Evolutionary conservation across 2,888 invertebrate species (phyloP).

Genomic region (Caenorhabditis auriculariae): DNA sequence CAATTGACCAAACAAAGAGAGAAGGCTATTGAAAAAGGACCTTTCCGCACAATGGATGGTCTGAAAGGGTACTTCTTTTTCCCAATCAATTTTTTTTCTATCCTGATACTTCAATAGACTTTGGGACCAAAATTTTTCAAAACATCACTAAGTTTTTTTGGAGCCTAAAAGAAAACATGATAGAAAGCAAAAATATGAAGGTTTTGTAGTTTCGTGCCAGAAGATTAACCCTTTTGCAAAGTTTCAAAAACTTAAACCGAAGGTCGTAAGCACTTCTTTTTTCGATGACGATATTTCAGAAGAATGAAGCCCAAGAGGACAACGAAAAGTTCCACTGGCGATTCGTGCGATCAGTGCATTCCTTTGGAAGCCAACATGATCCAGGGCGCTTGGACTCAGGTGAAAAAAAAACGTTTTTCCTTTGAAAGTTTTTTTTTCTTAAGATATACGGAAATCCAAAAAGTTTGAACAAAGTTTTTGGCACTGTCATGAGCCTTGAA

Average conservation of each 20-base stretch:
- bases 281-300: slow-evolving; percentile 1
- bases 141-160: too few species aligned
- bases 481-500: slow-evolving; percentile 48
- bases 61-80: slow-evolving; percentile 40
- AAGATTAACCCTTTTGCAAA: too few species aligned
- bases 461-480: slow-evolving; percentile 48
- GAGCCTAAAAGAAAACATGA: too few species aligned
- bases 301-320: slow-evolving; percentile 6
- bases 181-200: too few species aligned
- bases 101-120: too few species aligned
- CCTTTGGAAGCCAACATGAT: slow-evolving; percentile 43
- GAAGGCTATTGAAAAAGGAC: slow-evolving; percentile 34
- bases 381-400: slow-evolving; percentile 55
- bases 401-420: neutral
- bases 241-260: too few species aligned
- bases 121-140: too few species aligned
- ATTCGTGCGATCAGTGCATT: slow-evolving; percentile 43
- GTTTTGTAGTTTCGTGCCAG: too few species aligned
- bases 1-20: slow-evolving; percentile 42
- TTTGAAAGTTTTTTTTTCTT: slow-evolving; percentile 2
- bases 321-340: neutral
- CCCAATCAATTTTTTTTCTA: too few species aligned
- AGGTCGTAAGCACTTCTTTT: too few species aligned
- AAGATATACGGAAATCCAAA: slow-evolving; percentile 55
- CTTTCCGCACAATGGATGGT: slow-evolving; percentile 44